These are phyloP conservation scores for Electrophaes corylata DNA, from an alignment of 2,888 invertebrate species.

Conservation along the genomic window DNA sequence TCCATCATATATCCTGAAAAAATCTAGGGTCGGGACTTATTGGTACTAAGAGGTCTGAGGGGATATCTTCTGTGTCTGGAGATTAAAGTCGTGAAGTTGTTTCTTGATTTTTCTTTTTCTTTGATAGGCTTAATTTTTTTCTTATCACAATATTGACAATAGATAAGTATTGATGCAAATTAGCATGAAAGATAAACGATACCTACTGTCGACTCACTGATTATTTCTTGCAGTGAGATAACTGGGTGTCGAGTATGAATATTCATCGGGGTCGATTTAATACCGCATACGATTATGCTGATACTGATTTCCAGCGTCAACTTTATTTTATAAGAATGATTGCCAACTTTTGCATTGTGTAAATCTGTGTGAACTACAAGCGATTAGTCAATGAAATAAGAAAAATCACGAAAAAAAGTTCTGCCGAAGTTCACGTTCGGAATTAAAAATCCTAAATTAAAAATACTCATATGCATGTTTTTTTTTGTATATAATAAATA, in stretches of 20 bases:
- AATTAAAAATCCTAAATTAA: too few species aligned
- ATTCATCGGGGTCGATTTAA: slow-evolving; percentile 60
- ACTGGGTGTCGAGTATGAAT: slow-evolving; percentile 69
- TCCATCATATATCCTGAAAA: too few species aligned
- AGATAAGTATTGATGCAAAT: background rate
- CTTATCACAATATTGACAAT: background rate
- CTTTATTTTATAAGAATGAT: background rate
- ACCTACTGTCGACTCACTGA: slow-evolving; percentile 52
- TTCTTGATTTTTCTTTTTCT: background rate
- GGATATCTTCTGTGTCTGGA: too few species aligned
- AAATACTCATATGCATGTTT: too few species aligned
- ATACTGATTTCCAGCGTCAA: background rate
- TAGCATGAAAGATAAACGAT: slow-evolving; percentile 58
- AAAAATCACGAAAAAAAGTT: too few species aligned
- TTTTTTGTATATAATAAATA: too few species aligned
- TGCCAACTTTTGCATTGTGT: background rate
- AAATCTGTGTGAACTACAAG: too few species aligned
- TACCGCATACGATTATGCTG: slow-evolving; percentile 20
- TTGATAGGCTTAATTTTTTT: background rate
- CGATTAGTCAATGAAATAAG: too few species aligned
- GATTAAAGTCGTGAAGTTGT: too few species aligned
- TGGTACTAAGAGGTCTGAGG: too few species aligned
- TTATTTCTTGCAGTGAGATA: slow-evolving; percentile 71
- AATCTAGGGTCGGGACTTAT: too few species aligned
- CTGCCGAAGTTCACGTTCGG: too few species aligned